These are phyloP conservation scores for Exaiptasia diaphana DNA, from an alignment of 64 coral and sea anemone genomes.

Conservation along the genomic window DNA sequence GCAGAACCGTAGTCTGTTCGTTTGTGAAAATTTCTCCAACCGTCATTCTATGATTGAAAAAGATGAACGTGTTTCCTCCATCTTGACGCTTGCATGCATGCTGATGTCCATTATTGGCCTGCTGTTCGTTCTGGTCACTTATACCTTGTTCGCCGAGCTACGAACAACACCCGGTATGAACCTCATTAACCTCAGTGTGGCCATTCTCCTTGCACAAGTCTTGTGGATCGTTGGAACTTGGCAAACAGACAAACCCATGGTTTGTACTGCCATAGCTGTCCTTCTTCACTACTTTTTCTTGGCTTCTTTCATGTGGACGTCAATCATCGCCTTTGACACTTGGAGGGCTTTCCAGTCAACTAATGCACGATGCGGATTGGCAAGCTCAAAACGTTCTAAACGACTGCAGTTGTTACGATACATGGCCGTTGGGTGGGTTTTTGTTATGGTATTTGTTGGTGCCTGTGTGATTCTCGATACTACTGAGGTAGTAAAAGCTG, in stretches of 20 bases:
- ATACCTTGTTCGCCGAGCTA: constrained; percentile 20
- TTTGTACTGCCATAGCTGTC: constrained; percentile 24
- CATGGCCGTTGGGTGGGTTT: neutral
- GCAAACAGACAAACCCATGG: neutral
- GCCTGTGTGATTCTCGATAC: neutral
- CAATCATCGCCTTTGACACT: constrained; percentile 31
- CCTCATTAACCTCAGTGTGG: constrained; percentile 20
- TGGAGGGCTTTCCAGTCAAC: constrained; percentile 21
- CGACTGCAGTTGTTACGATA: neutral
- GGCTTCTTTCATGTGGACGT: constrained; percentile 25
- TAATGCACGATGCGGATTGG: neutral
- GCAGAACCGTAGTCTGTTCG: neutral
- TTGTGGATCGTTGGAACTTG: constrained; percentile 12
- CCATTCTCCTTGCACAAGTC: neutral
- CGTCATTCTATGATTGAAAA: neutral
- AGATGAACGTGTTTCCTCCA: too few species aligned
- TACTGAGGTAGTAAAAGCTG: neutral
- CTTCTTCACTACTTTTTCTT: constrained; percentile 15
- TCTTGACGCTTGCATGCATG: neutral
- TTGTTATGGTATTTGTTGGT: neutral
- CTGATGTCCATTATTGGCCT: neutral
- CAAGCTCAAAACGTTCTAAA: neutral
- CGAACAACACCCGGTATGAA: constrained; percentile 37
- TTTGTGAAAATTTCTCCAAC: neutral
- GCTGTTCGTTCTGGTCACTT: constrained; percentile 22